Conservation (phyloP, 1,140 invertebrate species). For the Pissodes strobi region DNA sequence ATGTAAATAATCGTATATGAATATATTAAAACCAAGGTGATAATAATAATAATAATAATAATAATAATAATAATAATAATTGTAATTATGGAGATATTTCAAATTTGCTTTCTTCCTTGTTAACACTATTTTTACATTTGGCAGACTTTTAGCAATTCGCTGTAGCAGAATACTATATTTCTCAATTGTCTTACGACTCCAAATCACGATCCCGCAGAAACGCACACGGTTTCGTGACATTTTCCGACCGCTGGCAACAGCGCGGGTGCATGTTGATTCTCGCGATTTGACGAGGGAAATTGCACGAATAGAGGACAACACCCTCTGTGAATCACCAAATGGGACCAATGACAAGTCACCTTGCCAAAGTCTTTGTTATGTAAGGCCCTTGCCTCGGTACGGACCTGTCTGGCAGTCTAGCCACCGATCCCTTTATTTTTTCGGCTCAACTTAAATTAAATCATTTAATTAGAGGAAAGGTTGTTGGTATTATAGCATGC, state of each 20-base stretch:
- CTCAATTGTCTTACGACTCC: no score
- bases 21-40: no score
- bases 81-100: no score
- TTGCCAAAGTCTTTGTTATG: conserved; percentile 48
- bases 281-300: conserved; percentile 35
- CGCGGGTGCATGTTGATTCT: conserved; percentile 19
- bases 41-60: no score
- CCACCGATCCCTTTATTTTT: conserved; percentile 25
- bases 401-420: conserved; percentile 32
- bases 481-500: conserved; percentile 7
- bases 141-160: no score
- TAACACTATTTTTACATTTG: no score
- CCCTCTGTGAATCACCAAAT: conserved; percentile 57
- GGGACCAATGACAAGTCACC: conserved; percentile 54
- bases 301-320: conserved; percentile 53
- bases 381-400: conserved; percentile 37
- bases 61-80: no score
- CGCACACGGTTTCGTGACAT: not conserved
- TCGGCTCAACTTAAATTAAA: conserved; percentile 16
- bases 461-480: conserved; percentile 21
- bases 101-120: no score
- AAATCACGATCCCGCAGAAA: not conserved
- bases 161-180: no score
- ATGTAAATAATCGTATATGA: no score
- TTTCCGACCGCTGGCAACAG: conserved; percentile 8